These are phyloP conservation scores for Brachyhypopomus gauderio DNA, from an alignment of 2,113 vertebrate species.

Conservation along the genomic window DNA sequence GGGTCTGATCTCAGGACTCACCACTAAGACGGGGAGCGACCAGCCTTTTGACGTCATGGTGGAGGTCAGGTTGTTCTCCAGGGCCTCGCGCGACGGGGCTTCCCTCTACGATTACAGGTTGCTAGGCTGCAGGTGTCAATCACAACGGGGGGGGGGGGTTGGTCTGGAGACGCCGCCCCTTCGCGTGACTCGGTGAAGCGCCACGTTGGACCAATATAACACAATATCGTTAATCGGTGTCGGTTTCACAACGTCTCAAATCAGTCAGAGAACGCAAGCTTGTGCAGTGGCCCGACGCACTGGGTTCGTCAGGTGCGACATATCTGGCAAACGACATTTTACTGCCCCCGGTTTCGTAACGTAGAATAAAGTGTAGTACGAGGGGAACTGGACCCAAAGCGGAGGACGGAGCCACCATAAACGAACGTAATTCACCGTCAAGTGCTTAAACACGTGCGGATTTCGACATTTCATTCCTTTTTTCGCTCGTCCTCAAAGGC, in stretches of 20 bases:
- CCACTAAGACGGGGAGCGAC: slow-evolving; percentile 54
- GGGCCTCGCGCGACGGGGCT: slow-evolving; percentile 61
- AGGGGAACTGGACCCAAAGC: background rate
- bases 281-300: slow-evolving; percentile 9
- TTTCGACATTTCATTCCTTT: too few relatives aligned
- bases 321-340: background rate
- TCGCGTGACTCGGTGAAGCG: slow-evolving; percentile 60
- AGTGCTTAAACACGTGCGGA: too few relatives aligned
- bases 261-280: slow-evolving; percentile 60
- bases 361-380: background rate
- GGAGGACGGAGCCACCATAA: background rate
- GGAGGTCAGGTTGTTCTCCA: slow-evolving; percentile 43
- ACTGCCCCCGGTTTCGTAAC: background rate
- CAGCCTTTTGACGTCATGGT: slow-evolving; percentile 64
- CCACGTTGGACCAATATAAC: slow-evolving; percentile 54
- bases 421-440: background rate
- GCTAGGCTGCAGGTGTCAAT: slow-evolving; percentile 65
- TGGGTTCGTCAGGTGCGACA: background rate
- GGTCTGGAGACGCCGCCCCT: slow-evolving; percentile 67
- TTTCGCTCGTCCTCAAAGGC: too few relatives aligned
- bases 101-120: slow-evolving; percentile 62
- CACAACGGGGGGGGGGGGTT: slow-evolving; percentile 53
- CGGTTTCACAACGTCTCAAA: slow-evolving; percentile 60
- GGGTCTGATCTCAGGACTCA: slow-evolving; percentile 46
- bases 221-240: slow-evolving; percentile 27